Percentiles rank a stretch among this genome's conserved stretches.
phyloP scores from a whole-genome alignment of 2,113 vertebrate genomes.

The Thalassoma bifasciatum region DNA sequence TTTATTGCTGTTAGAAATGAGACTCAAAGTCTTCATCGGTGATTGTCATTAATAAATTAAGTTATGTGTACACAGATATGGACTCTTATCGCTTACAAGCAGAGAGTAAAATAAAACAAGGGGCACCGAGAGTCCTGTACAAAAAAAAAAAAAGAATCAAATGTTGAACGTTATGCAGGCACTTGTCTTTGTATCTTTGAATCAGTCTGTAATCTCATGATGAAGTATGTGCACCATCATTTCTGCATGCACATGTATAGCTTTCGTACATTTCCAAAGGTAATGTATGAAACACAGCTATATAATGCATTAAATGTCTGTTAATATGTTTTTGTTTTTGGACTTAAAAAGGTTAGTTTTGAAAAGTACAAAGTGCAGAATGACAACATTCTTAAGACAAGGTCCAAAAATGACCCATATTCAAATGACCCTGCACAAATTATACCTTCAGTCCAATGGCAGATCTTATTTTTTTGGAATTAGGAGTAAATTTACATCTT shows the following conservation, averaged over 20 bases:
- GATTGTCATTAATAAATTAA: slow-evolving; percentile 63
- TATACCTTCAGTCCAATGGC: too few species aligned
- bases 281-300: slow-evolving; percentile 12
- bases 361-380: too few species aligned
- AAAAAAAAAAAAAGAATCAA: not conserved
- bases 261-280: not conserved
- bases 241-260: not conserved
- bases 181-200: not conserved
- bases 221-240: slow-evolving; percentile 11
- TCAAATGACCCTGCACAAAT: too few species aligned
- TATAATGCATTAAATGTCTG: not conserved
- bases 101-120: slow-evolving; percentile 16
- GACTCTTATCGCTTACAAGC: slow-evolving; percentile 11
- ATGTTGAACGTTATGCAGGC: not conserved
- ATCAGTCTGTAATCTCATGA: too few species aligned
- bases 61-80: slow-evolving; percentile 25
- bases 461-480: not conserved
- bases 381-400: too few species aligned
- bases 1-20: slow-evolving; percentile 66
- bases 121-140: slow-evolving; percentile 3
- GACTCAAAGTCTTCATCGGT: slow-evolving; percentile 23
- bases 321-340: slow-evolving; percentile 11
- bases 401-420: too few species aligned
- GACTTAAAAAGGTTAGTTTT: too few species aligned
- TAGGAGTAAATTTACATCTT: slow-evolving; percentile 2